These are phyloP conservation scores for Lasioglossum oenotherae DNA, from an alignment of 2,888 invertebrate species.

Conservation along the genomic window DNA sequence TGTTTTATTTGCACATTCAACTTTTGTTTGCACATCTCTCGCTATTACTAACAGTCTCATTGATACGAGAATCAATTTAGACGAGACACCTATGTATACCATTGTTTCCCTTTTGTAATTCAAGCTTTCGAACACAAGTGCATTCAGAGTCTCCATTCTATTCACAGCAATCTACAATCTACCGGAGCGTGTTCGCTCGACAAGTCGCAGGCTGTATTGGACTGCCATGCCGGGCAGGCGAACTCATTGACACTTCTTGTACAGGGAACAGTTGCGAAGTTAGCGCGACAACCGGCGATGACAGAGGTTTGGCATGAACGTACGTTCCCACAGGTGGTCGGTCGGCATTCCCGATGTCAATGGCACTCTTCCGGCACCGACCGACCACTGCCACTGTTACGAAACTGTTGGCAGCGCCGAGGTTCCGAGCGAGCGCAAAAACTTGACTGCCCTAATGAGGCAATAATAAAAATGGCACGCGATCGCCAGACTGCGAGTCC, in stretches of 20 bases:
- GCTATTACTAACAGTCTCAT: not conserved
- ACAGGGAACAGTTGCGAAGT: conserved; percentile 35
- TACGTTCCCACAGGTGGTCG: conserved; percentile 70
- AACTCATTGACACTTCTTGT: not conserved
- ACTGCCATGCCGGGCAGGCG: not conserved
- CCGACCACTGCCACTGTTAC: conserved; percentile 47
- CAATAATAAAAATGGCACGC: conserved; percentile 11
- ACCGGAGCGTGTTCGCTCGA: not conserved
- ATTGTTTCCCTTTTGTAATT: not conserved
- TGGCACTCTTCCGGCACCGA: conserved; percentile 48
- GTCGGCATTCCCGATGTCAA: conserved; percentile 68
- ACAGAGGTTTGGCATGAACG: conserved; percentile 62
- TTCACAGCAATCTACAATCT: not conserved
- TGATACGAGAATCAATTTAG: not conserved
- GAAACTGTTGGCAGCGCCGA: conserved; percentile 63
- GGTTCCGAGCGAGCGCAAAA: conserved; percentile 24
- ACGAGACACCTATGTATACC: not conserved
- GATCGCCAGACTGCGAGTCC: not conserved
- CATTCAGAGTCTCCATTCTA: not conserved
- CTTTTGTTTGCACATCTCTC: not conserved
- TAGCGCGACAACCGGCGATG: conserved; percentile 35
- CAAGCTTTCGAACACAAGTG: not conserved
- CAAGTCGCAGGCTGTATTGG: not conserved
- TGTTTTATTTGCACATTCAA: not conserved
- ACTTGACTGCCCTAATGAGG: conserved; percentile 17